These are phyloP conservation scores for Parauchenoglanis punctatus DNA, from an alignment of 2,797 vertebrate genomes.

Conservation along the genomic window DNA sequence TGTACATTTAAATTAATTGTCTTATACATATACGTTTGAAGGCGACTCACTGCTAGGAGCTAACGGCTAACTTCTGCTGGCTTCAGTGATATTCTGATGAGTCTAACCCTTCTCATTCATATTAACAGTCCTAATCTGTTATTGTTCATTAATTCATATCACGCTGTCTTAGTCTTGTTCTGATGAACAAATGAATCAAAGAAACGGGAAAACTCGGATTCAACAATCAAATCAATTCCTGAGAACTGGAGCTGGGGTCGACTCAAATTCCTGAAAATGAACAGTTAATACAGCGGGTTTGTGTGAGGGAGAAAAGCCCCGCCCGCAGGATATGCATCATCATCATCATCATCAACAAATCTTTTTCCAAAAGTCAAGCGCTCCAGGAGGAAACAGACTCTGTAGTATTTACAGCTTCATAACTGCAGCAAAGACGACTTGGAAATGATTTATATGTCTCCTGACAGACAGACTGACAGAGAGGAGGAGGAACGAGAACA, in stretches of 20 bases:
- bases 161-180: background rate
- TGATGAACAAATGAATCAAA: background rate
- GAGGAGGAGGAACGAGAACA: background rate
- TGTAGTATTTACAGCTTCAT: constrained; percentile 3
- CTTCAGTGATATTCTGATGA: background rate
- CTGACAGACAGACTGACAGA: background rate
- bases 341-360: background rate
- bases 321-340: background rate
- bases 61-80: background rate
- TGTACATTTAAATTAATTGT: background rate
- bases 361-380: background rate
- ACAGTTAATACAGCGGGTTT: background rate
- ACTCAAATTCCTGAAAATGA: background rate
- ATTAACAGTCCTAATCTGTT: background rate
- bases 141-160: background rate
- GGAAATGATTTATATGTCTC: background rate
- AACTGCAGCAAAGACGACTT: background rate
- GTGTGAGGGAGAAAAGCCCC: background rate
- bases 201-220: background rate
- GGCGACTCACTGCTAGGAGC: background rate
- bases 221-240: background rate
- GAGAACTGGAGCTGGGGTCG: background rate
- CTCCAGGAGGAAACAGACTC: background rate
- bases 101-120: background rate
- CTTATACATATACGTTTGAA: background rate